Conservation (phyloP, 2,113 vertebrate genomes). For the Glaucomys volans region DNA sequence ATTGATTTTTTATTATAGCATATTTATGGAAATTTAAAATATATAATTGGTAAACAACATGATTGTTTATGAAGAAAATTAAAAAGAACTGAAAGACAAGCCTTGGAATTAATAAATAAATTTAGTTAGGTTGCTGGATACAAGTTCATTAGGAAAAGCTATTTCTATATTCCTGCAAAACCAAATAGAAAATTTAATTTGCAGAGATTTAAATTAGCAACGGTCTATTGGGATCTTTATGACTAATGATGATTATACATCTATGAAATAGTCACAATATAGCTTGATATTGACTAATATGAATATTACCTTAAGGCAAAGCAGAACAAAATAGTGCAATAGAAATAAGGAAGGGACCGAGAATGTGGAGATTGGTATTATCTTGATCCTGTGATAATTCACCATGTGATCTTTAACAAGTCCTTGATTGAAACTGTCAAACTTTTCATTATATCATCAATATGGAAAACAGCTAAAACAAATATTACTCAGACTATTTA, state of each 20-base stretch:
- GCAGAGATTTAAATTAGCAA: background rate
- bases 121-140: background rate
- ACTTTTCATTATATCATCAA: background rate
- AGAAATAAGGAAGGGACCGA: background rate
- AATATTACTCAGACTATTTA: background rate
- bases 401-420: background rate
- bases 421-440: background rate
- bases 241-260: background rate
- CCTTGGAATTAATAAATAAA: conserved; percentile 8
- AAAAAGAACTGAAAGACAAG: background rate
- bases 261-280: background rate
- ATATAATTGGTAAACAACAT: background rate
- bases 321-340: background rate
- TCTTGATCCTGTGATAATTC: background rate
- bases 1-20: background rate
- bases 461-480: background rate
- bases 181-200: background rate
- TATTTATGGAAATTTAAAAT: conserved; percentile 14
- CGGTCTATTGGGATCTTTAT: background rate
- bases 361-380: background rate
- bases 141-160: background rate
- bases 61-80: background rate
- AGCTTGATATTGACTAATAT: background rate
- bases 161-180: background rate
- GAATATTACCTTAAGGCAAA: background rate